phyloP scores from a whole-genome alignment of 2,888 invertebrate genomes.

The Diaprepes abbreviatus region DNA sequence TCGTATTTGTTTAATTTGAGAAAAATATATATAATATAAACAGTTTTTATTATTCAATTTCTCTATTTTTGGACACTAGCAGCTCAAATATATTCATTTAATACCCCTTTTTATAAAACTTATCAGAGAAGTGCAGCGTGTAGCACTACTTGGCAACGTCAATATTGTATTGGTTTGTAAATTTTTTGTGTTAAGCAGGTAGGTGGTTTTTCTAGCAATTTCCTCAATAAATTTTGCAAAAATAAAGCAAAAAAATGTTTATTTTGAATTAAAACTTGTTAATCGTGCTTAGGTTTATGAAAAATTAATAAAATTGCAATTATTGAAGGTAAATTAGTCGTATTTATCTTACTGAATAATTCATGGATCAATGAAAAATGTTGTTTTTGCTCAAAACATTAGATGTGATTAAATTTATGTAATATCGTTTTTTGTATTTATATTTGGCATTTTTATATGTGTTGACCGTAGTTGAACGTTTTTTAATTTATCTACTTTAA shows the following conservation, averaged over 20 bases:
- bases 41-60: too few species aligned
- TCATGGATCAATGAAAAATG: conserved; percentile 16
- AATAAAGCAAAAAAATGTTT: neutral
- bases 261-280: neutral
- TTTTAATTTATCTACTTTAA: too few species aligned
- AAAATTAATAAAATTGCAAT: neutral
- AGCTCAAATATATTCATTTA: too few species aligned
- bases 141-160: conserved; percentile 6
- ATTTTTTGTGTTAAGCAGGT: conserved; percentile 6
- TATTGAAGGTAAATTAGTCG: neutral
- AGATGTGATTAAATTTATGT: too few species aligned
- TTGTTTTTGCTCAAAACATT: conserved; percentile 1
- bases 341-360: neutral
- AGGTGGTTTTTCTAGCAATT: neutral
- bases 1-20: too few species aligned
- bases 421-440: too few species aligned
- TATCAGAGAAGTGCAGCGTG: too few species aligned
- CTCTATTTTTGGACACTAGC: too few species aligned
- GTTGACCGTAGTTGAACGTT: too few species aligned
- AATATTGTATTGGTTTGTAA: neutral
- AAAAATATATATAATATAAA: too few species aligned
- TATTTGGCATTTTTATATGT: too few species aligned
- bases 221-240: neutral
- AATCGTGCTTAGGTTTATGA: neutral
- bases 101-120: too few species aligned